Conservation (phyloP, 2,888 invertebrate species). For the Nezara viridula region DNA sequence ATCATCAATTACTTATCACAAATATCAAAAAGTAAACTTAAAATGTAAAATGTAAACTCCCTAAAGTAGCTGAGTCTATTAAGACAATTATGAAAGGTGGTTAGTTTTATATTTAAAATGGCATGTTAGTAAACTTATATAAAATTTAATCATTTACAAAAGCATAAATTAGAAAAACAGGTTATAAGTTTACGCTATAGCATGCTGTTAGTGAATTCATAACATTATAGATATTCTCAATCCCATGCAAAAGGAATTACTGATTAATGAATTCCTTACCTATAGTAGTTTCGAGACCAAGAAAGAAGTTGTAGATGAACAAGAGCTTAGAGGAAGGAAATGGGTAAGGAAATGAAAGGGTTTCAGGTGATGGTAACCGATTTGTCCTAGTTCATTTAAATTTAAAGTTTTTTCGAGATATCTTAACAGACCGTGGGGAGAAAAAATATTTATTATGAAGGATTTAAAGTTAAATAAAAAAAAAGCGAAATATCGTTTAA, state of each 20-base stretch:
- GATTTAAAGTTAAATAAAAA: background rate
- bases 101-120: background rate
- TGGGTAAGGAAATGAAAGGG: background rate
- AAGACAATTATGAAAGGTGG: background rate
- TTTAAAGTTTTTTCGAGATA: background rate
- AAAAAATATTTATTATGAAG: background rate
- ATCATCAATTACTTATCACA: background rate
- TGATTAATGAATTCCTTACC: conserved; percentile 48
- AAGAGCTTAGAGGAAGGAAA: background rate
- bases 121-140: background rate
- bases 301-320: conserved; percentile 40
- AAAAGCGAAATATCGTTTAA: background rate
- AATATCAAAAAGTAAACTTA: background rate
- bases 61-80: background rate
- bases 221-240: background rate
- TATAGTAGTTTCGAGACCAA: conserved; percentile 46
- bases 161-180: background rate
- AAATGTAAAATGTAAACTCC: too few species aligned
- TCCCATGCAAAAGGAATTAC: conserved; percentile 43
- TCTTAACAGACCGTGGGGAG: background rate
- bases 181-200: background rate
- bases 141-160: background rate
- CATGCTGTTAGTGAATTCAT: background rate
- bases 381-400: background rate
- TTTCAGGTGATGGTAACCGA: background rate